Evolutionary conservation across 2,113 vertebrate species (phyloP).

Genomic region (Arvicanthis niloticus): DNA sequence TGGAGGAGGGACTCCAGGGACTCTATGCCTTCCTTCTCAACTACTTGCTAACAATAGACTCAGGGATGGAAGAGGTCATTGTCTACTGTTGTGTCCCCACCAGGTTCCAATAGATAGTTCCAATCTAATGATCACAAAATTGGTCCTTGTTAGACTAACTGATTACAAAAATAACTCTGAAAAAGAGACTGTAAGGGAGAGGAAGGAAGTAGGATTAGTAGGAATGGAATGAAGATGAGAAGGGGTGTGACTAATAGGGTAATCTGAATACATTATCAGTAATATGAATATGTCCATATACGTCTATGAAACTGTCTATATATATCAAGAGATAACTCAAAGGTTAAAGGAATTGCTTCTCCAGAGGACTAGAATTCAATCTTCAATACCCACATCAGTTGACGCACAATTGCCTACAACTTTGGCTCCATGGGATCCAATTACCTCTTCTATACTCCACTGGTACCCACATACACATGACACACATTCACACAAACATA

Average conservation of each 20-base stretch:
- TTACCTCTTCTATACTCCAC: not conserved
- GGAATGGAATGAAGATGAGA: too few relatives aligned
- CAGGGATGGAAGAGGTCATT: not conserved
- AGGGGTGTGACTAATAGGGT: not conserved
- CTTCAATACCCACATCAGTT: too few relatives aligned
- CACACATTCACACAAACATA: not conserved
- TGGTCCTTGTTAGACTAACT: not conserved
- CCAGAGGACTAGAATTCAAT: not conserved
- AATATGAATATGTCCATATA: not conserved
- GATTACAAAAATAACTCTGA: not conserved
- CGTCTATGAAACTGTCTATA: not conserved
- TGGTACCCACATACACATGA: not conserved
- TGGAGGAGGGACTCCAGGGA: fast-evolving
- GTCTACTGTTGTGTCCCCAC: not conserved
- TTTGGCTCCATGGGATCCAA: not conserved
- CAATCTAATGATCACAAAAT: not conserved
- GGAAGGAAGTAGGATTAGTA: not conserved
- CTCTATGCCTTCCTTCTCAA: not conserved
- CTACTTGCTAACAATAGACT: not conserved
- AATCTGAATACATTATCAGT: not conserved
- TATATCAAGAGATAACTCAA: not conserved
- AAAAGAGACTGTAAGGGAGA: not conserved
- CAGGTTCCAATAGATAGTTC: not conserved
- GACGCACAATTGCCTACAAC: not conserved
- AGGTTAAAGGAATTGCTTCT: not conserved